A percentile compares a stretch with the other conserved stretches of the same genome.
These are phyloP conservation scores for Chloroclysta siterata DNA, from an alignment of 2,888 invertebrate genomes.

Conservation along the genomic window DNA sequence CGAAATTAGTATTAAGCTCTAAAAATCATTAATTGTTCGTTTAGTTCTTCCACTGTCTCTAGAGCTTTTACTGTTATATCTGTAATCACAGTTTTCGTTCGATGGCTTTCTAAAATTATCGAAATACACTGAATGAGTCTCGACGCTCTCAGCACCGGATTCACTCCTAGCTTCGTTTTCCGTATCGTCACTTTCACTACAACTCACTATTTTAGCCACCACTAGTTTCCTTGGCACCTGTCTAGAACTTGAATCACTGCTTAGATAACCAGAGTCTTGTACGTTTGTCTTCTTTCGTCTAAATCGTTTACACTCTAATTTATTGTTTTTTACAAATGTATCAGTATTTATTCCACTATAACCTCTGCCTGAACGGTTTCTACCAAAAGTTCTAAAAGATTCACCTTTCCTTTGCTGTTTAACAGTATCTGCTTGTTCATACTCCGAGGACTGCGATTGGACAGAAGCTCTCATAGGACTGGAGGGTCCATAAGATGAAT, in stretches of 20 bases:
- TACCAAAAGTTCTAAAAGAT: slow-evolving; percentile 56
- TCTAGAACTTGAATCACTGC: slow-evolving; percentile 90
- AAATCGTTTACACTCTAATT: slow-evolving; percentile 62
- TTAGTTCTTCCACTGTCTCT: slow-evolving; percentile 55
- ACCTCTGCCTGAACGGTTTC: slow-evolving; percentile 53
- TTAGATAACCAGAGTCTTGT: slow-evolving; percentile 93
- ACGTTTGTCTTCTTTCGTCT: slow-evolving; percentile 73
- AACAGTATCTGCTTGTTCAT: slow-evolving; percentile 66
- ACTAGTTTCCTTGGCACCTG: slow-evolving; percentile 71
- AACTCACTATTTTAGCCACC: slow-evolving; percentile 83
- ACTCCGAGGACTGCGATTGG: slow-evolving; percentile 79
- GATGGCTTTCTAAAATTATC: slow-evolving; percentile 87
- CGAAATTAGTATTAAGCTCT: slow-evolving; percentile 37
- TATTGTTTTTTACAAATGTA: slow-evolving; percentile 69
- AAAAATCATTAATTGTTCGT: slow-evolving; percentile 45
- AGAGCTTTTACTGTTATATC: slow-evolving; percentile 53
- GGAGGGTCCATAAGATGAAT: slow-evolving; percentile 62
- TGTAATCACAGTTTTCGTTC: slow-evolving; percentile 52
- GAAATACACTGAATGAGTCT: slow-evolving; percentile 94
- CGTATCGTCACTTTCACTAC: slow-evolving; percentile 92
- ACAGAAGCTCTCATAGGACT: slow-evolving; percentile 82
- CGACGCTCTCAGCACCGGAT: slow-evolving; percentile 94
- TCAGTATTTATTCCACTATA: slow-evolving; percentile 63
- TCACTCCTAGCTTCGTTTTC: slow-evolving; percentile 92
- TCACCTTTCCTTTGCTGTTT: slow-evolving; percentile 50